A percentile compares a stretch with the other conserved stretches of the same genome.
Conservation (phyloP, 2,113 vertebrate genomes). For the Stigmatopora argus region DNA sequence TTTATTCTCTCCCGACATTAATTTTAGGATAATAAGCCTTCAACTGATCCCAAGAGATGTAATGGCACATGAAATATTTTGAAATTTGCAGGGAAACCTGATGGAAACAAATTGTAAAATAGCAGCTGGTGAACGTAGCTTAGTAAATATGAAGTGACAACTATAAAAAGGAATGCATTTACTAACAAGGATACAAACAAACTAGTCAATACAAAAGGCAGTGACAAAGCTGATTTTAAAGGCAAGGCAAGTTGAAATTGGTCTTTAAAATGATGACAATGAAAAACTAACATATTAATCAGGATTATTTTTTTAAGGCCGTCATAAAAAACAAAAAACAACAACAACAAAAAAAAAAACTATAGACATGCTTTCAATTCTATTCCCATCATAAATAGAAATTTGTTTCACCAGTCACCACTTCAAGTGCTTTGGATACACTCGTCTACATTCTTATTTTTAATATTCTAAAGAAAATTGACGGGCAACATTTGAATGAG, state of each 20-base stretch:
- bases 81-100: constrained; percentile 57
- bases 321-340: constrained; percentile 4
- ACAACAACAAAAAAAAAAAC: too few species aligned
- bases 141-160: constrained; percentile 60
- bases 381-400: constrained; percentile 51
- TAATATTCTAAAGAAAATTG: constrained; percentile 55
- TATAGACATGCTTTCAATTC: constrained; percentile 29
- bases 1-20: constrained; percentile 43
- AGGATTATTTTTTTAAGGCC: constrained; percentile 14
- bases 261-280: constrained; percentile 36
- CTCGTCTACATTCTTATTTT: constrained; percentile 72
- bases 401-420: constrained; percentile 45
- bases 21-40: constrained; percentile 35
- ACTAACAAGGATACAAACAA: constrained; percentile 42
- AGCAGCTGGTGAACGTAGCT: constrained; percentile 75
- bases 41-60: constrained; percentile 57
- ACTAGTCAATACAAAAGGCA: constrained; percentile 56
- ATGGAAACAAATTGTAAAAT: constrained; percentile 49
- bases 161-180: constrained; percentile 52
- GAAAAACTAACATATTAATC: constrained; percentile 22
- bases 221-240: constrained; percentile 61
- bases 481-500: constrained; percentile 15
- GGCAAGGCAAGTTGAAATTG: constrained; percentile 36
- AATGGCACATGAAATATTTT: constrained; percentile 33
- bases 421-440: constrained; percentile 75